Base-by-base conservation (phyloP, 2,888 invertebrate species). In the Eudemis profundana region DNA sequence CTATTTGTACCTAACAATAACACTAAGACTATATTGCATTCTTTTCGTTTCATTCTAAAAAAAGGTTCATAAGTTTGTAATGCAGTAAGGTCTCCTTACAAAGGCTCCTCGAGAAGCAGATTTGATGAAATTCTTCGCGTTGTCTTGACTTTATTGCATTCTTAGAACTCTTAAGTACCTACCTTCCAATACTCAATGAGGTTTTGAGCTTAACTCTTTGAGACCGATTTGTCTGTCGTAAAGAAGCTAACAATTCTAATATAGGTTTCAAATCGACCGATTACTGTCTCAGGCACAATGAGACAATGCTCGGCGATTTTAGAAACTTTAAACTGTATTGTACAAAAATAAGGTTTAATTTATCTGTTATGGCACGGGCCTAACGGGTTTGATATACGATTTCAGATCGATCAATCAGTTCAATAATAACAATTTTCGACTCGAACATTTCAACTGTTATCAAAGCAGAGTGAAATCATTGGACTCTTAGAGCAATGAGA, bases 71-170 rank as follows among this genome's bases (percentile, higher is more conserved):
- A 40, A 51, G 33, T 19, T 19, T 19, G n/a, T 42, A 44, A 42
- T 27, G 29, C 50, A 17, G 54, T 15, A 29, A 56, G 15, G 21
- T 49, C 44, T 15, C 40, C 40, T 49, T 56, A 49, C 40, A 56
- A 50, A 50, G 47, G 40, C 29, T 15, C n/a, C 54, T 40, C 14
- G 49, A 29, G 42, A 50, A 19, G 17, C 56, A 57, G 44, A 56
- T 63, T 57, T 57, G 56, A 63, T 63, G 56, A 63, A 63, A 63
- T 63, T 63, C 56, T 42, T 42, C 33, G 63, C 49, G 42, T 57
- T 63, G 47, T 49, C 62, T 49, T 23, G 44, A 44, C 50, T 63
- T 63, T 63, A 63, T 63, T 63, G 63, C 49, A 49, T 53, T 33
- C 51, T 29, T 14, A 40, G 42, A 33, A 27, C 38, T 54, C n/a